Evolutionary conservation across 1,140 invertebrate genomes (phyloP), one percentile per base, ranked within the genome.

Genomic region (Acromyrmex charruanus): DNA sequence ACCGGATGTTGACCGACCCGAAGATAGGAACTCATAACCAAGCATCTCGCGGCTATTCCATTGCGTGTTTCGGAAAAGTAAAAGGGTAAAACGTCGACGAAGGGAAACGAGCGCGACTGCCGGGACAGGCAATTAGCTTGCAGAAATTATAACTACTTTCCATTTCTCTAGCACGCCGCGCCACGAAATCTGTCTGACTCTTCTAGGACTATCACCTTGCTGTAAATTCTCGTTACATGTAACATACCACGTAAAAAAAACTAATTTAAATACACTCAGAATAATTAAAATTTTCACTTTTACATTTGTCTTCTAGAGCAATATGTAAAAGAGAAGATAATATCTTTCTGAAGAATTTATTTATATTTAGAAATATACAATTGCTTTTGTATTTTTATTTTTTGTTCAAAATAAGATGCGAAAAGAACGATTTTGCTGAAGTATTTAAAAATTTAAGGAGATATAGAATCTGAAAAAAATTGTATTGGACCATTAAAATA

Each of bases 81-180:
- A 86, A 77, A 81, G 77, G 63, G 87, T 86, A 77, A 88, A 86
- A 35, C 75, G 75, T 71, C 86, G 44, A 68, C 72, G 75, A 75
- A 79, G 85, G 35, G 65, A 75, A 61, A 75, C 61, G n/a, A 69
- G 69, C 53, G 16, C 77, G 69, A 79, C 65, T 80, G 68, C 16
- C 53, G 31, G 59, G 81, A 80, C 68, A 58, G 81, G 74, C 87
- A 88, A 89, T 89, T 89, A 88, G 87, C 80, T 74, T 51, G 88
- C 63, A 77, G 75, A 81, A 89, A 86, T 44, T 44, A 10, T 58
- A 79, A 88, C 87, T 74, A 85, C 88, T 89, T 88, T 88, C 75
- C 87, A 88, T 88, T 88, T 88, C 74, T 69, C 55, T 28, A 53
- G 9, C 39, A 44, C 7, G 39, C n/a, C 44, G 12, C 35, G 61